Evolutionary conservation across 2,797 vertebrate species (phyloP).

Genomic region (Holocentrus rufus): DNA sequence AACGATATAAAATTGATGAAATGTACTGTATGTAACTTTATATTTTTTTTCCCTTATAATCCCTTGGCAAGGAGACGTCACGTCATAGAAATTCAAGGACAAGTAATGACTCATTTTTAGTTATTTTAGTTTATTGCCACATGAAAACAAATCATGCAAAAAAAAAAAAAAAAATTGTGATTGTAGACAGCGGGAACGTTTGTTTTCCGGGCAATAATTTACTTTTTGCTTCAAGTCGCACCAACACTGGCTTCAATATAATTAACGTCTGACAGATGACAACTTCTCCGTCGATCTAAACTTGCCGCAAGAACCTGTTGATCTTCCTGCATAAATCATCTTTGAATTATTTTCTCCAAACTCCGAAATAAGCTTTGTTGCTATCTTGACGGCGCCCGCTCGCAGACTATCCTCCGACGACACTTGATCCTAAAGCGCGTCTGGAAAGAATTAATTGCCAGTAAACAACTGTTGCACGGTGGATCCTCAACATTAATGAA

Average conservation of each 20-base stretch:
- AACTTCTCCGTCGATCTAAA: background rate
- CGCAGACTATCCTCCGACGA: background rate
- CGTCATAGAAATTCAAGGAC: slow-evolving; percentile 7
- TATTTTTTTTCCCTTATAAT: slow-evolving; percentile 11
- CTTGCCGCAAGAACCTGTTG: background rate
- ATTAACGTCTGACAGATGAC: background rate
- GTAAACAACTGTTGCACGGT: slow-evolving; percentile 14
- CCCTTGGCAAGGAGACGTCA: background rate
- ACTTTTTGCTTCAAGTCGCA: background rate
- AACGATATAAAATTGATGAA: slow-evolving; percentile 22
- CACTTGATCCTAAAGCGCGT: background rate
- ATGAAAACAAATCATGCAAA: too few species aligned
- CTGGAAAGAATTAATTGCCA: slow-evolving; percentile 6
- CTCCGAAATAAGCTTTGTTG: background rate
- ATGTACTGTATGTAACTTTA: slow-evolving; percentile 14
- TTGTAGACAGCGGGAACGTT: too few species aligned
- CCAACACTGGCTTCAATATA: background rate
- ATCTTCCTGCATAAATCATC: background rate
- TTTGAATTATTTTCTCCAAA: background rate
- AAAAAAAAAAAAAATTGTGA: too few species aligned
- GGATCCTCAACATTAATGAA: slow-evolving; percentile 40
- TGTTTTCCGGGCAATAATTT: background rate
- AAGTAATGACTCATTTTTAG: background rate
- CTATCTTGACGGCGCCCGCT: background rate
- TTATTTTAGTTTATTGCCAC: too few species aligned